These are phyloP conservation scores for Drosophila macrospina DNA, from an alignment of 2,888 invertebrate genomes.

Conservation along the genomic window DNA sequence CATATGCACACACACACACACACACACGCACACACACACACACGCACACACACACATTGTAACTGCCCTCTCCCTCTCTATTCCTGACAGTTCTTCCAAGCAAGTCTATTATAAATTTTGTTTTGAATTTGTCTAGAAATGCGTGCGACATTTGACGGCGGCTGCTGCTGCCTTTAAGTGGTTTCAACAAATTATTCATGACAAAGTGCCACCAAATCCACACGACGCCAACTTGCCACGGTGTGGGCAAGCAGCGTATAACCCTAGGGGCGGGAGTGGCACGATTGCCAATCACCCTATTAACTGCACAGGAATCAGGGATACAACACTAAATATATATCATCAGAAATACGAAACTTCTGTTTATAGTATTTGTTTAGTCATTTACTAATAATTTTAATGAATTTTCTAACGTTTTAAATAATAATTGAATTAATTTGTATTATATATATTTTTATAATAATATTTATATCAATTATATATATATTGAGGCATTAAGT, in stretches of 20 bases:
- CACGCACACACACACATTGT: constrained; percentile 7
- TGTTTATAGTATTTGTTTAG: no score
- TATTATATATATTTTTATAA: no score
- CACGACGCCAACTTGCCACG: neutral
- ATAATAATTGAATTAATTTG: no score
- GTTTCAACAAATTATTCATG: constrained; percentile 77
- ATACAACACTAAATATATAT: constrained; percentile 3
- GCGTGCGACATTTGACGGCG: constrained; percentile 66
- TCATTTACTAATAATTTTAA: no score
- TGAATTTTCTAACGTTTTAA: no score
- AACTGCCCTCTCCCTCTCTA: neutral
- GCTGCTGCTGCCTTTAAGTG: constrained; percentile 69
- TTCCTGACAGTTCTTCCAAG: constrained; percentile 14
- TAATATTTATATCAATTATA: no score
- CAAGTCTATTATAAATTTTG: constrained; percentile 75
- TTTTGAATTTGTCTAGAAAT: constrained; percentile 76
- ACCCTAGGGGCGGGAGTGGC: constrained; percentile 21
- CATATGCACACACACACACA: no score
- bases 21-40: constrained; percentile 41
- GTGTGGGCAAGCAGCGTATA: neutral
- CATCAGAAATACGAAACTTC: no score
- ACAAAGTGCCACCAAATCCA: constrained; percentile 58
- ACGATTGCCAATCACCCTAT: constrained; percentile 41
- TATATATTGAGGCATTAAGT: no score
- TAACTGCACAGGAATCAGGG: constrained; percentile 25